These are phyloP conservation scores for Rhinatrema bivittatum DNA, from an alignment of 2,797 vertebrate species.

Conservation along the genomic window DNA sequence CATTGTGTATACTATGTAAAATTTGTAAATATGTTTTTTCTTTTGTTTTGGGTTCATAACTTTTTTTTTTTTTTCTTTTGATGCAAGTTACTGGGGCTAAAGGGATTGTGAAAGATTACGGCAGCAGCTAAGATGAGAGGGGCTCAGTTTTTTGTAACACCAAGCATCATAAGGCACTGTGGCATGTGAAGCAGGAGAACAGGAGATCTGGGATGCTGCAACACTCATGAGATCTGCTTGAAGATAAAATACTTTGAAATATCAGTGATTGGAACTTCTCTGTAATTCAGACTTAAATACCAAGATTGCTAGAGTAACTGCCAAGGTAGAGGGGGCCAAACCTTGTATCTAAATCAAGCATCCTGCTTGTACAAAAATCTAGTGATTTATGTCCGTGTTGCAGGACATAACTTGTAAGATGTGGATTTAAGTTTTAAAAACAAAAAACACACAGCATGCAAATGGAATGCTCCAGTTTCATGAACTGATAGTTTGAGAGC, in stretches of 20 bases:
- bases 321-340: constrained; percentile 18
- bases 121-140: constrained; percentile 72
- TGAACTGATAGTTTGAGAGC: constrained; percentile 28
- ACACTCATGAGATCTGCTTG: constrained; percentile 7
- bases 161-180: constrained; percentile 34
- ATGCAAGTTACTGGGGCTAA: constrained; percentile 83
- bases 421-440: constrained; percentile 16
- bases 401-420: background rate
- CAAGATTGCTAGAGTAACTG: constrained; percentile 2
- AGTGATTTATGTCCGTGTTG: background rate
- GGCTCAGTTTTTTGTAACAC: constrained; percentile 71
- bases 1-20: constrained; percentile 77
- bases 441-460: too few species aligned
- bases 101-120: constrained; percentile 69
- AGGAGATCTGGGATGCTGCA: constrained; percentile 15
- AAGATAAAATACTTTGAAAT: too few species aligned
- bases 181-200: constrained; percentile 13
- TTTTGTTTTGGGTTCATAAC: constrained; percentile 58
- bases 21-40: constrained; percentile 66
- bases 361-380: constrained; percentile 11
- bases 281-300: constrained; percentile 13
- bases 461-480: constrained; percentile 10
- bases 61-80: constrained; percentile 39
- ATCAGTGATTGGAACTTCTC: too few species aligned
- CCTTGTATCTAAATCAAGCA: constrained; percentile 7